phyloP scores from a whole-genome alignment of 1,140 invertebrate species.

The Drosophila jambulina region DNA sequence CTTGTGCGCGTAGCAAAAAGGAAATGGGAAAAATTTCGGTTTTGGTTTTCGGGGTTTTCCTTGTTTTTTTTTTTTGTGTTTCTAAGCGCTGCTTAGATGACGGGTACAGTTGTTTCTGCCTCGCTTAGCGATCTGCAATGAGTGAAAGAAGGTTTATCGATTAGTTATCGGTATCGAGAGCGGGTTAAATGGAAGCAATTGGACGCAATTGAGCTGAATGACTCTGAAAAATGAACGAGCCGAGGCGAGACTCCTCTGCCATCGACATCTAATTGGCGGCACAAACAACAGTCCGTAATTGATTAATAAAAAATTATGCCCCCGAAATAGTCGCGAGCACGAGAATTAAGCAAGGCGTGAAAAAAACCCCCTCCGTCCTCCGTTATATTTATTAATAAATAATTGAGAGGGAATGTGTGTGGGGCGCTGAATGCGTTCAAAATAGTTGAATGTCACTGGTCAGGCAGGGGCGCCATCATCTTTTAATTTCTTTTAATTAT shows the following conservation, averaged over 20 bases:
- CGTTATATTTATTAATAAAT: conserved; percentile 41
- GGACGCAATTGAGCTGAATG: conserved; percentile 67
- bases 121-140: conserved; percentile 64
- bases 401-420: conserved; percentile 16
- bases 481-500: not conserved
- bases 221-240: conserved; percentile 32
- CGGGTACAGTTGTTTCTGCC: conserved; percentile 54
- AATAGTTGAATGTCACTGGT: conserved; percentile 15
- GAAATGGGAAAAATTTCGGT: conserved; percentile 34
- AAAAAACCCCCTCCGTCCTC: conserved; percentile 18
- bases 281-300: conserved; percentile 60
- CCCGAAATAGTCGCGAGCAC: conserved; percentile 56
- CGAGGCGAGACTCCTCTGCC: conserved; percentile 22
- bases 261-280: conserved; percentile 56
- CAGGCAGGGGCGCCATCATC: not conserved
- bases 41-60: conserved; percentile 28
- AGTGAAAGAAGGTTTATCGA: conserved; percentile 11
- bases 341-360: conserved; percentile 59
- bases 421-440: conserved; percentile 9
- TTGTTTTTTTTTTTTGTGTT: conserved; percentile 14
- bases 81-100: conserved; percentile 58
- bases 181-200: conserved; percentile 68
- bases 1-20: conserved; percentile 82
- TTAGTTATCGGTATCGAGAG: conserved; percentile 27
- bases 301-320: conserved; percentile 75